Evolutionary conservation across 2,888 invertebrate species (phyloP).

Genomic region (Cynaeus angustus): DNA sequence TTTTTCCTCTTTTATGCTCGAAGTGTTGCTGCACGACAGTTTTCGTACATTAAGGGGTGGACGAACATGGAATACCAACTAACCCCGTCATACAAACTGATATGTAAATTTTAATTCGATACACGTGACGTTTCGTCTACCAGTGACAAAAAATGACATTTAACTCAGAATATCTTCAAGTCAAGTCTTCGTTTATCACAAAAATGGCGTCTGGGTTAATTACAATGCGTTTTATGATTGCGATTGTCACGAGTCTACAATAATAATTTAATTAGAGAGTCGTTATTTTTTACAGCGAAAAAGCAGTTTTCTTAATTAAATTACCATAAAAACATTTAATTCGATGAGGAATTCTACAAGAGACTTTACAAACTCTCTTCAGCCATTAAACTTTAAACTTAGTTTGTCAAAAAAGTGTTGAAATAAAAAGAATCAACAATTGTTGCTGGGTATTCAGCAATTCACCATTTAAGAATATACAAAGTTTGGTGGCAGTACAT

Average conservation of each 20-base stretch:
- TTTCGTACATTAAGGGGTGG: constrained; percentile 43
- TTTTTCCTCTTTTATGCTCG: constrained; percentile 22
- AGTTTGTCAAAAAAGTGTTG: too few species aligned
- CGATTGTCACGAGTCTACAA: not conserved
- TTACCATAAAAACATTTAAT: not conserved
- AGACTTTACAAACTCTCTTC: too few species aligned
- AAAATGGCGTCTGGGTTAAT: not conserved
- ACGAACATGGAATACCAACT: constrained; percentile 32
- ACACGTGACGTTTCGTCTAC: constrained; percentile 6
- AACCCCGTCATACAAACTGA: constrained; percentile 31
- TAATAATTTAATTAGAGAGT: not conserved
- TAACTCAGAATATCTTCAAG: not conserved
- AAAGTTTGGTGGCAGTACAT: too few species aligned
- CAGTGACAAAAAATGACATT: too few species aligned
- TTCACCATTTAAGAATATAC: too few species aligned
- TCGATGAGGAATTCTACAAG: not conserved
- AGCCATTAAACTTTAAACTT: too few species aligned
- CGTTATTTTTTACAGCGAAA: not conserved
- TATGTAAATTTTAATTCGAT: constrained; percentile 39
- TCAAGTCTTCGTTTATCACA: not conserved
- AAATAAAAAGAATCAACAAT: too few species aligned
- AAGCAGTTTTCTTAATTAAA: not conserved
- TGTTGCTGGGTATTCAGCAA: too few species aligned
- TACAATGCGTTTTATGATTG: not conserved
- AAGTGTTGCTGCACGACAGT: constrained; percentile 36